Evolutionary conservation across 2,113 vertebrate species (phyloP), one percentile per base, ranked within the genome.

Genomic region (Mobula birostris): DNA sequence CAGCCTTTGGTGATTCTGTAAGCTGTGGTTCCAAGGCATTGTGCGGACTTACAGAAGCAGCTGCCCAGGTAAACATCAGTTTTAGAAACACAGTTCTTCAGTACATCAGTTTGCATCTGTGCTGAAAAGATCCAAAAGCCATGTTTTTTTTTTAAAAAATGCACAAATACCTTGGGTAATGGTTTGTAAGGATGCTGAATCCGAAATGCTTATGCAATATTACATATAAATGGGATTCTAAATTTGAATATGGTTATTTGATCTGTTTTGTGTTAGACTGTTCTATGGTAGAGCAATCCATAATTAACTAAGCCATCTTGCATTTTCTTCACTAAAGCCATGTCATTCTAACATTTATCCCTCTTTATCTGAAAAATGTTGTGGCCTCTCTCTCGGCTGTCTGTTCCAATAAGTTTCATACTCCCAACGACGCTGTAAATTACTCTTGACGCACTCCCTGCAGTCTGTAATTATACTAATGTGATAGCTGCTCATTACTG

Each of bases 41-140:
- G 70, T 99, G 99, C 0, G 99, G 99, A 77, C 97, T 99, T 74
- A 99, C 98, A 0, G 99, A 99, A 95, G 99, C 99, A 29, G 99
- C 99, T 36, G 97, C 98, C 56, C 99, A 99, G 98, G 99, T 99
- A 95, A 95, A 66, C 24, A 88, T n/a, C 12, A 24, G 40, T 56
- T 83, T 83, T 21, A 56, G 11, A 36, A 36, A 36, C n/a, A 79
- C 2, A 79, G 36, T 79, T 79, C 11, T 79, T 79, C 11, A 79
- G 11, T n/a, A 79, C 32, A 36, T 79, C 32, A 36, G 77, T 5
- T 79, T 79, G 15, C 12, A 79, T 9, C 77, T n/a, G 21, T 83
- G 80, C 19, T 24, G 80, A 85, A 85, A 85, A 29, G 21, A 85
- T 29, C 21, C 56, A 29, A 61, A 21, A 29, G 8, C 24, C 11